Base-by-base conservation (phyloP, 2,113 vertebrate genomes). In the Mastomys natalensis region DNA sequence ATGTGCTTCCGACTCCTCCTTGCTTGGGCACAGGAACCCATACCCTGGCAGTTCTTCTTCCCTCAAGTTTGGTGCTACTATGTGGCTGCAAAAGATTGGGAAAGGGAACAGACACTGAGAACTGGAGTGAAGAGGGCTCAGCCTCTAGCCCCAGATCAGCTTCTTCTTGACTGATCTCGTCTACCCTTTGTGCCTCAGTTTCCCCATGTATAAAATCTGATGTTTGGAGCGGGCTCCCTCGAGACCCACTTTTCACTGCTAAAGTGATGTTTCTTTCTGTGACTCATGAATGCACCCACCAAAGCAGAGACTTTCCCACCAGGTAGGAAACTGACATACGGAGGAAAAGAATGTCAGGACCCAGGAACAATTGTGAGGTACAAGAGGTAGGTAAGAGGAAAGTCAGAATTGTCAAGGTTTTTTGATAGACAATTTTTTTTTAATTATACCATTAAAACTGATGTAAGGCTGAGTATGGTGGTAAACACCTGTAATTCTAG, bases 161-260 rank as follows among this genome's bases (percentile, higher is more conserved):
- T 64, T 51, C 60, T 72, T 31, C 37, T 26, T 92, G 45, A 80
- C 1, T 43, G 74, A 82, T 21, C 55, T 48, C 37, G 73, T 53
- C 40, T 15, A 53, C 34, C 43, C 72, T 92, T 55, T 43, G 19
- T 26, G 1, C 34, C 68, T 90, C 72, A 12, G 48, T 66, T 48
- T 88, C 72, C 70, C 91, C 40, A n/a, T 58, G 70, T 90, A 4
- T 93, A 90, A 92, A 80, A 81, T 68, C 31, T 87, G 16, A 82
- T 37, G 5, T 82, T 29, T 81, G 64, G 22, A 70, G 26, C 51
- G 5, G 17, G 90, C 34, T n/a, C 43, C n/a, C 55, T 43, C 31
- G 0, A 94, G 34, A 15, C 21, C n/a, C 24, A 4, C 43, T n/a
- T 93, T 68, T 92, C 55, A 31, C 29, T 90, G 45, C 13, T 37